Base-by-base conservation (phyloP, 2,888 invertebrate genomes). In the Campaea margaritaria region DNA sequence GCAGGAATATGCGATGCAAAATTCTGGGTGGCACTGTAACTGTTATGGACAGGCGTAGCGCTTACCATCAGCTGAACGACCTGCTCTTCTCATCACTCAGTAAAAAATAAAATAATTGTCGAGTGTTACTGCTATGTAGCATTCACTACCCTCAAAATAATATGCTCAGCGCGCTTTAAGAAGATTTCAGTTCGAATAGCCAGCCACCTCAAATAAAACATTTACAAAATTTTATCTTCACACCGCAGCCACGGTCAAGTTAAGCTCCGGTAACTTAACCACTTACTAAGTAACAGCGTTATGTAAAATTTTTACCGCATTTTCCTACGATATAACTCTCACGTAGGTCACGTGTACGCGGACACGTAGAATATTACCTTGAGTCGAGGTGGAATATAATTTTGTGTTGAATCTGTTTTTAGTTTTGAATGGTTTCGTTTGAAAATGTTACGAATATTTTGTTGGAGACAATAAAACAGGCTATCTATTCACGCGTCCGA, bases 271-370 rank as follows among this genome's bases (percentile, higher is more conserved):
- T 42, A 61, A 64, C 58, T 64, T 57, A 64, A 56, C 56, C 48
- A 62, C 57, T 59, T 58, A 59, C 57, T 63, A 54, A 58, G 59
- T 59, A 48, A 65, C 58, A 28, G 42, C 47, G 59, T 59, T 65
- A 65, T 59, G 59, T 64, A 62, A 58, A 58, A 62, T 67, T 67
- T 67, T 58, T 62, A 60, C 62, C 62, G 67, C 64, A 58, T 62
- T 64, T 64, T 52, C 61, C 54, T 49, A 62, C 55, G 48, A 59
- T 62, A 56, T 64, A 52, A 58, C 54, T 28, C 27, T 57, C 62
- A 67, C 62, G 64, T 64, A 59, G 52, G 42, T 57, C 58, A 63
- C 63, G 57, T 54, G 31, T 44, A 45, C 56, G 62, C 51, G 50
- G 39, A 54, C 64, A 64, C 64, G 64, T 62, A 62, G 52, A 51